phyloP scores from a whole-genome alignment of 2,888 invertebrate species.

The Entomobrya multifasciata region DNA sequence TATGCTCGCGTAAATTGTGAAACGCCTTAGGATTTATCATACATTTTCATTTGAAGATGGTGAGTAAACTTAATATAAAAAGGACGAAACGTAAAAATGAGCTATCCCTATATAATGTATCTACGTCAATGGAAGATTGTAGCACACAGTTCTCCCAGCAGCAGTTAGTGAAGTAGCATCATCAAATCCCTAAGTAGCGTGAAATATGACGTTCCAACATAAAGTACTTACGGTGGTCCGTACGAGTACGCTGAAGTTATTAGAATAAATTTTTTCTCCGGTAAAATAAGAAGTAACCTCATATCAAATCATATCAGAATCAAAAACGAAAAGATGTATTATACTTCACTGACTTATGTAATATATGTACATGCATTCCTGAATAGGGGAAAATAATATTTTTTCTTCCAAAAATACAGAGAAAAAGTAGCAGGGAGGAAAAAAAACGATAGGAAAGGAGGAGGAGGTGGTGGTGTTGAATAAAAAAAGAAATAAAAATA shows the following conservation, averaged over 20 bases:
- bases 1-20: conserved; percentile 50
- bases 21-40: conserved; percentile 67
- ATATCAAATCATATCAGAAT: conserved; percentile 64
- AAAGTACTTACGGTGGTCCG: background rate
- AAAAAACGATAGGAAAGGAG: conserved; percentile 63
- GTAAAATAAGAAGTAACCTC: conserved; percentile 52
- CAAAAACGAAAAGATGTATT: conserved; percentile 26
- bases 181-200: conserved; percentile 55
- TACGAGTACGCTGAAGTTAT: no score
- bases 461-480: conserved; percentile 52
- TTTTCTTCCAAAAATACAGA: background rate
- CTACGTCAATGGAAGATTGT: conserved; percentile 11
- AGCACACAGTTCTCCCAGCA: background rate
- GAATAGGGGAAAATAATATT: conserved; percentile 28
- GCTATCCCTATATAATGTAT: background rate
- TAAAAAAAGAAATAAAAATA: conserved; percentile 53
- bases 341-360: background rate
- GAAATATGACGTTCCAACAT: conserved; percentile 21
- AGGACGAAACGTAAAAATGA: no score
- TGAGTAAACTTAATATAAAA: no score
- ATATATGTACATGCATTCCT: background rate
- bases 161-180: conserved; percentile 46
- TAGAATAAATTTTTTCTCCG: background rate
- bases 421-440: conserved; percentile 59
- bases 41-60: conserved; percentile 69